phyloP scores from a whole-genome alignment of 2,797 vertebrate genomes.

The Saxicola maurus region DNA sequence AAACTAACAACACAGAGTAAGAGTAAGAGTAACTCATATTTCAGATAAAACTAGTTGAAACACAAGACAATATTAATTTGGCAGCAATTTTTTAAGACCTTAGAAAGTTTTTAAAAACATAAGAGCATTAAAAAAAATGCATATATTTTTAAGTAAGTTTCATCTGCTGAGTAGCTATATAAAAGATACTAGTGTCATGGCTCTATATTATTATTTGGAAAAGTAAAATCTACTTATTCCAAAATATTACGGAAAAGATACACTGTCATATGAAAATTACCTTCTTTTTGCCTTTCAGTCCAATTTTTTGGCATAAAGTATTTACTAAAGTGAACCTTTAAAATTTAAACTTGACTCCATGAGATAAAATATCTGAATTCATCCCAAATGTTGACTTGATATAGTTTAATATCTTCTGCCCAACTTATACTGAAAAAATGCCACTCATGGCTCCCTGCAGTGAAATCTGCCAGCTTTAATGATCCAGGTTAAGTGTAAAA shows the following conservation, averaged over 20 bases:
- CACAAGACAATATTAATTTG: not conserved
- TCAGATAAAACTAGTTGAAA: not conserved
- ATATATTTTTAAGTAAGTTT: not conserved
- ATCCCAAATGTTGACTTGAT: not conserved
- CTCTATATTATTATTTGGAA: not conserved
- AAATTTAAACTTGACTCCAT: not conserved
- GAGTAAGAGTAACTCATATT: not conserved
- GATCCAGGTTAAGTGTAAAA: not conserved
- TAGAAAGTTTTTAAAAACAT: not conserved
- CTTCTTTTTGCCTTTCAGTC: not conserved
- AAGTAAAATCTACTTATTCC: not conserved
- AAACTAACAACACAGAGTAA: not conserved
- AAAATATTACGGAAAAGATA: not conserved
- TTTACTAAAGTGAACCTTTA: not conserved
- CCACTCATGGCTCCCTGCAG: not conserved
- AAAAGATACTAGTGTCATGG: not conserved
- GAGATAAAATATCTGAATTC: not conserved
- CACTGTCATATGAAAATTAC: not conserved
- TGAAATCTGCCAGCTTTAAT: not conserved
- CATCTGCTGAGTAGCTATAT: not conserved
- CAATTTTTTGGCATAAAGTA: not conserved
- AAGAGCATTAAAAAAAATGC: not conserved
- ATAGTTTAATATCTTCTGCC: not conserved
- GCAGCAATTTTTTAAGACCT: not conserved
- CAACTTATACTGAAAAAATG: not conserved